Evolutionary conservation across 2,797 vertebrate genomes (phyloP).

Genomic region (Gymnodraco acuticeps): DNA sequence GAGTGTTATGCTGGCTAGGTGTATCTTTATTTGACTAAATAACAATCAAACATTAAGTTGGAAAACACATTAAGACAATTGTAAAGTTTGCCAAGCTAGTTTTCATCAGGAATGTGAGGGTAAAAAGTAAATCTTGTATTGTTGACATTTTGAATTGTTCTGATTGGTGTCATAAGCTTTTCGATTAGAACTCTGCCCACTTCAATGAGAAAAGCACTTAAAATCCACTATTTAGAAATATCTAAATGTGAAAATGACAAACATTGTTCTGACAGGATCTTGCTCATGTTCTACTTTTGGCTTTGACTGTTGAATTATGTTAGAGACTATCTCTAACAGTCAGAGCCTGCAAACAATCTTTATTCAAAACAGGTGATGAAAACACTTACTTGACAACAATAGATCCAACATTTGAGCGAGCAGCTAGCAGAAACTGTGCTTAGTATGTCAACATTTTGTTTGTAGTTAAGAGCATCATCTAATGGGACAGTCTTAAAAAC

Average conservation of each 20-base stretch:
- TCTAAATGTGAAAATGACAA: neutral
- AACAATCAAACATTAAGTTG: neutral
- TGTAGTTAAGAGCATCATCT: slow-evolving; percentile 34
- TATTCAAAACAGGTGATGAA: neutral
- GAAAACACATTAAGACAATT: neutral
- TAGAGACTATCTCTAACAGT: neutral
- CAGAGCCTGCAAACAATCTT: neutral
- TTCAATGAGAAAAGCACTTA: neutral
- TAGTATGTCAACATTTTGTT: slow-evolving; percentile 6
- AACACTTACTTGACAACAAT: slow-evolving; percentile 16
- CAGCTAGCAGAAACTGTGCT: neutral
- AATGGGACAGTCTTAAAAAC: slow-evolving; percentile 54
- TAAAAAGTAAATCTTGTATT: too few relatives aligned
- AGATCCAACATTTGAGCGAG: slow-evolving; percentile 2
- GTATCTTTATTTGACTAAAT: neutral
- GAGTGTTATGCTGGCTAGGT: neutral
- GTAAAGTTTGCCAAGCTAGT: neutral
- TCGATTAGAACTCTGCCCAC: neutral
- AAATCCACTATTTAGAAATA: neutral
- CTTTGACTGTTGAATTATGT: neutral
- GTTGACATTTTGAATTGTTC: neutral
- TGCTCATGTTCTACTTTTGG: too few relatives aligned
- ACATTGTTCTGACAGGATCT: too few relatives aligned
- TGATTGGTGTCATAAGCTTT: neutral
- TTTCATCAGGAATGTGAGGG: too few relatives aligned